phyloP scores from a whole-genome alignment of 1,140 invertebrate species.

The Meteorus sp. region DNA sequence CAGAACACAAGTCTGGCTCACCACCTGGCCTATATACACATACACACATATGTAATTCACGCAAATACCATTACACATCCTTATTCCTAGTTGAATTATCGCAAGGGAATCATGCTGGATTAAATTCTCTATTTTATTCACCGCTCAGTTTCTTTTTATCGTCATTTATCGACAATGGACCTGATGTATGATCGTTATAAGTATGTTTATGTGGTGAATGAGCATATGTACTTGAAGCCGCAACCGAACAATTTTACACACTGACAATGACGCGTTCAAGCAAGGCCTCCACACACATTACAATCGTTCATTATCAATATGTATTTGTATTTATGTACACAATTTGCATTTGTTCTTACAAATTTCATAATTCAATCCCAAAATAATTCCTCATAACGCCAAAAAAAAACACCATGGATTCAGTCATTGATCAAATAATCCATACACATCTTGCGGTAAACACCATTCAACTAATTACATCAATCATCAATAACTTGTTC shows the following conservation, averaged over 20 bases:
- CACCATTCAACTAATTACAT: too few species aligned
- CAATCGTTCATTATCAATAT: too few species aligned
- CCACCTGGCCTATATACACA: slow-evolving; percentile 16
- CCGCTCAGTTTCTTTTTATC: too few species aligned
- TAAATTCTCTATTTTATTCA: background rate
- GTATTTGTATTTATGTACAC: too few species aligned
- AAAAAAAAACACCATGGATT: too few species aligned
- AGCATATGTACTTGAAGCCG: slow-evolving; percentile 1
- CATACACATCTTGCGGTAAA: too few species aligned
- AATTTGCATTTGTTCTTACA: background rate
- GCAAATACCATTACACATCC: background rate
- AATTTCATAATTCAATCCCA: too few species aligned
- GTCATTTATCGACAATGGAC: background rate
- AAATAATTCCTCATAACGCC: too few species aligned
- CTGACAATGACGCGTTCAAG: background rate
- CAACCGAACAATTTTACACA: slow-evolving; percentile 8
- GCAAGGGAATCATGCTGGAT: background rate
- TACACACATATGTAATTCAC: background rate
- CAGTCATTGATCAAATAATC: too few species aligned
- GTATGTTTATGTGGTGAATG: too few species aligned
- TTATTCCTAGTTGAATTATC: background rate
- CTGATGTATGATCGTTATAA: too few species aligned
- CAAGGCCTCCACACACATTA: slow-evolving; percentile 13
- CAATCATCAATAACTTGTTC: too few species aligned
- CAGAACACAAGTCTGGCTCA: background rate